Evolutionary conservation across 2,797 vertebrate species (phyloP).

Genomic region (Siniperca undulata): DNA sequence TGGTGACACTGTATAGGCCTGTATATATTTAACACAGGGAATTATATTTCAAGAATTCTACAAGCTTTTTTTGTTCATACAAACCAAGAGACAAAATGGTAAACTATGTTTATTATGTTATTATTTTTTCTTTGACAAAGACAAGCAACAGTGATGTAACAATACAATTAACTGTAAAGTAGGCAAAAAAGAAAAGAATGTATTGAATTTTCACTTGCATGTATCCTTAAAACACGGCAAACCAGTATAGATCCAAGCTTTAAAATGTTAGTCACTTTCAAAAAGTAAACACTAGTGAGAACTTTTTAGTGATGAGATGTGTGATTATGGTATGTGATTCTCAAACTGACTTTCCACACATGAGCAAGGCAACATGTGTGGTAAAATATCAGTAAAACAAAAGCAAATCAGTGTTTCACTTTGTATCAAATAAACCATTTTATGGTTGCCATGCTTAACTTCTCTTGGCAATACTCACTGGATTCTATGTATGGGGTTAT

Average conservation of each 20-base stretch:
- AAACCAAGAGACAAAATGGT: not conserved
- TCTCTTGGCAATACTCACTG: no score
- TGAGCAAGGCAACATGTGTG: not conserved
- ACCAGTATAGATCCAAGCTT: not conserved
- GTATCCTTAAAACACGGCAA: not conserved
- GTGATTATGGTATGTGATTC: not conserved
- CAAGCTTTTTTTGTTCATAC: not conserved
- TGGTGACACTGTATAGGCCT: not conserved
- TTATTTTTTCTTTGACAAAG: not conserved
- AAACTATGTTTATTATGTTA: no score
- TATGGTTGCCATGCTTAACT: not conserved
- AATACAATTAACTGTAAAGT: not conserved
- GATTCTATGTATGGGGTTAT: rapidly evolving
- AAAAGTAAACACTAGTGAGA: not conserved
- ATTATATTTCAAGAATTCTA: not conserved
- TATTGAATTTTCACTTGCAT: not conserved
- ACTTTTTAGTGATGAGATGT: no score
- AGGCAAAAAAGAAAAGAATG: not conserved
- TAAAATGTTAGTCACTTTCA: no score
- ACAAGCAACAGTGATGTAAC: no score
- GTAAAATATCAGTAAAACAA: not conserved
- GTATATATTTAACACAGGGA: no score
- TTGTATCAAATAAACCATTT: not conserved
- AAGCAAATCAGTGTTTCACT: not conserved
- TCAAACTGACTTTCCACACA: not conserved